Base-by-base conservation (phyloP, 2,113 vertebrate genomes). In the Agapornis roseicollis region DNA sequence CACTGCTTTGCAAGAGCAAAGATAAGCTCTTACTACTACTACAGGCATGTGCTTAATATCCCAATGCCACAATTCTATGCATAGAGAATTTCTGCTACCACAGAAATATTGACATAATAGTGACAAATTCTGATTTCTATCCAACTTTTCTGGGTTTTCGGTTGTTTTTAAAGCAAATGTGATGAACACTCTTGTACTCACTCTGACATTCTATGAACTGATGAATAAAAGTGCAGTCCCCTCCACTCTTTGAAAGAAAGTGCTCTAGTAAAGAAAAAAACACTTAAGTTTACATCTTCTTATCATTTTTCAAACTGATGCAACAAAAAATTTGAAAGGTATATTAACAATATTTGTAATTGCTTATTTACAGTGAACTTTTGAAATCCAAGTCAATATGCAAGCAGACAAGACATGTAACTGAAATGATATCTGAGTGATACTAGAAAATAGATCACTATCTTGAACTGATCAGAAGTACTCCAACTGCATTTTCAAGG, bases 191-290 rank as follows among this genome's bases (percentile, higher is more conserved):
- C 97, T 98, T 98, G 98, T 99, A 99, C 99, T 99, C 99, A 99
- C 99, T 98, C 98, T 98, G 99, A 98, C 99, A 99, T 93, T 99
- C 98, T 98, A 99, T 99, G 98, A 99, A 98, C 90, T 99, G 99
- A 98, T 99, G 99, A 97, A 99, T 99, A 99, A 99, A 98, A 98
- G 98, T 99, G 95, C 98, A 98, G 98, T 99, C 98, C 98, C 98
- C 99, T 98, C 98, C 98, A 97, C 99, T 99, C 98, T 99, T 99
- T 98, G 99, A 98, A 97, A 99, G 98, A 99, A 99, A 99, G 98
- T 98, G 98, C 98, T 99, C 99, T 99, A 98, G 98, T 97, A 98
- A 98, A 98, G 96, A 98, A 98, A 99, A 97, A 99, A 98, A 99
- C 97, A 98, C 98, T 98, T 96, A 94, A 97, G 97, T 97, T 96